These are phyloP conservation scores for Temnothorax ravouxi DNA, from an alignment of 2,888 invertebrate genomes.

Conservation along the genomic window DNA sequence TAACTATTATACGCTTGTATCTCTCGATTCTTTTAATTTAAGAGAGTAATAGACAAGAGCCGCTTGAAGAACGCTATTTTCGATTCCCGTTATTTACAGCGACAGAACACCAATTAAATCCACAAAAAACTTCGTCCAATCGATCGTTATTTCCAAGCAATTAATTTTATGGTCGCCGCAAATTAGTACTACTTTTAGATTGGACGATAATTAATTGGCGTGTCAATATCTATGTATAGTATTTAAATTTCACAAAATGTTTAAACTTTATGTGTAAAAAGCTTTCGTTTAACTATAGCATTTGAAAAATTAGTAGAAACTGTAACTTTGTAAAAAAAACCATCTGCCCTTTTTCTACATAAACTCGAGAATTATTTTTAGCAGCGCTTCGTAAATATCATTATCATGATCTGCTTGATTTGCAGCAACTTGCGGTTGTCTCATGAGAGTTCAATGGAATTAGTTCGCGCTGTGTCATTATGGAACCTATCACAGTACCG, in stretches of 20 bases:
- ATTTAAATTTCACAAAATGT: neutral
- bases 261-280: neutral
- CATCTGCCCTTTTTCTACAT: neutral
- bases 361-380: neutral
- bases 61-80: constrained; percentile 19
- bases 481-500: neutral
- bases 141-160: constrained; percentile 65
- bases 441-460: neutral
- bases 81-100: constrained; percentile 41
- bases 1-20: neutral
- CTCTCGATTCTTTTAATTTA: constrained; percentile 8
- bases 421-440: neutral
- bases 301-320: neutral
- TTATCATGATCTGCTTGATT: neutral
- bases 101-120: constrained; percentile 62
- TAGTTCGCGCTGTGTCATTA: constrained; percentile 21
- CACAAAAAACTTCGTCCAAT: constrained; percentile 59
- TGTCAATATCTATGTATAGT: neutral
- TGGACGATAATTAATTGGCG: neutral
- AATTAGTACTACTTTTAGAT: constrained; percentile 31
- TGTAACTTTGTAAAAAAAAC: neutral
- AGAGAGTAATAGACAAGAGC: neutral
- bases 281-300: neutral
- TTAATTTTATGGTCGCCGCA: constrained; percentile 61
- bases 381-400: neutral